Evolutionary conservation across 2,888 invertebrate species (phyloP).

Genomic region (Zaprionus lineosus): DNA sequence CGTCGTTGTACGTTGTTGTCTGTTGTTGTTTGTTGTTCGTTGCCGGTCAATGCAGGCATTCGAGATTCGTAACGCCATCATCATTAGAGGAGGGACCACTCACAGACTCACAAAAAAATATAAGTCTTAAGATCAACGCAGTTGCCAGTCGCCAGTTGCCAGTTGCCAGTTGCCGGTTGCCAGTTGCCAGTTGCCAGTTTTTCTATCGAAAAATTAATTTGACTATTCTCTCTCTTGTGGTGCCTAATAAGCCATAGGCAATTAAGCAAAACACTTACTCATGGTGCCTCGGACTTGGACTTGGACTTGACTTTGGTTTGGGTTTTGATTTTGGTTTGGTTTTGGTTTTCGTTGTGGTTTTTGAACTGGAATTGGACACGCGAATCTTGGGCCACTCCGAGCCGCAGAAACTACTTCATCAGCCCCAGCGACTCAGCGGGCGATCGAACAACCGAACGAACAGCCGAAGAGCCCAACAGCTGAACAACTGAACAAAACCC

Average conservation of each 20-base stretch:
- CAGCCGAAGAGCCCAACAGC: too few relatives aligned
- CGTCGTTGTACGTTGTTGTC: conserved; percentile 20
- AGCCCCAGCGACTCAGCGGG: conserved; percentile 63
- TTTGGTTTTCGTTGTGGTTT: too few relatives aligned
- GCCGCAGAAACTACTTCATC: conserved; percentile 65
- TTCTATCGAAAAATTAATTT: conserved; percentile 71
- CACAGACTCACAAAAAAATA: conserved; percentile 47
- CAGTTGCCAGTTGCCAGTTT: conserved; percentile 30
- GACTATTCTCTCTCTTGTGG: conserved; percentile 67
- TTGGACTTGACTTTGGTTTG: conserved; percentile 12
- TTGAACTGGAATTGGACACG: conserved; percentile 52
- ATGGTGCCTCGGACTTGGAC: conserved; percentile 56
- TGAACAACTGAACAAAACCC: conserved; percentile 35
- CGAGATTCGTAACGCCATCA: conserved; percentile 76
- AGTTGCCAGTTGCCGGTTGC: conserved; percentile 31
- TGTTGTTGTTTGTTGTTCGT: conserved; percentile 15
- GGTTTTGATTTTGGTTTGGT: background rate
- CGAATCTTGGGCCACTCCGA: conserved; percentile 38
- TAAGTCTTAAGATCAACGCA: conserved; percentile 35
- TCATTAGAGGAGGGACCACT: conserved; percentile 71
- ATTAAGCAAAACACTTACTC: conserved; percentile 79
- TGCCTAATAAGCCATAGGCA: conserved; percentile 79
- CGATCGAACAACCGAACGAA: too few relatives aligned
- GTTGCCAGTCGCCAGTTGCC: conserved; percentile 43
- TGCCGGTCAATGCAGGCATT: conserved; percentile 65